Percentiles rank a stretch among this genome's conserved stretches.
Evolutionary conservation across 2,888 invertebrate genomes (phyloP).

Genomic region (Lucinisca nassula): DNA sequence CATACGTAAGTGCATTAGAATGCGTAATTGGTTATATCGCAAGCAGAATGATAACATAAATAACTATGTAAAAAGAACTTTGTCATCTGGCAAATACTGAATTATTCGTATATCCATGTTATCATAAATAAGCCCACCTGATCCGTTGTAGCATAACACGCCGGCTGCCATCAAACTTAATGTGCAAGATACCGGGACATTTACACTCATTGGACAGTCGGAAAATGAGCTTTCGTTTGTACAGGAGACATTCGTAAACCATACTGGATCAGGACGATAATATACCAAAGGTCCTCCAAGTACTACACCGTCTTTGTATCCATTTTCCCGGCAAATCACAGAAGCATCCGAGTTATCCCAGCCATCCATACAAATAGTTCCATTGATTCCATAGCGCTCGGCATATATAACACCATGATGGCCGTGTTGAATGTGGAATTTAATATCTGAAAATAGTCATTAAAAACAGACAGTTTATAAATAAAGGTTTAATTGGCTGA

Average conservation of each 20-base stretch:
- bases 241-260: conserved; percentile 75
- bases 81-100: no score
- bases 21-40: no score
- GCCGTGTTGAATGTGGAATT: conserved; percentile 62
- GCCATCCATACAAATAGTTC: conserved; percentile 88
- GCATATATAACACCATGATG: conserved; percentile 92
- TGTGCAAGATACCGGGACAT: conserved; percentile 69
- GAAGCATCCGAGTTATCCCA: conserved; percentile 80
- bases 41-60: no score
- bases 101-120: no score
- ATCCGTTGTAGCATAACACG: conserved; percentile 77
- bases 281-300: conserved; percentile 69
- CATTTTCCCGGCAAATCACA: conserved; percentile 74
- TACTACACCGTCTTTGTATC: conserved; percentile 78
- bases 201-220: conserved; percentile 67
- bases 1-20: no score
- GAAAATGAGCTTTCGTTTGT: conserved; percentile 63
- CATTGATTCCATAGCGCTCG: conserved; percentile 92
- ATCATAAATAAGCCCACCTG: no score
- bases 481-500: no score
- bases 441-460: conserved; percentile 55
- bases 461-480: no score
- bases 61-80: no score
- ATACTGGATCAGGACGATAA: conserved; percentile 65
- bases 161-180: conserved; percentile 74